These are phyloP conservation scores for Apotomis betuletana DNA, from an alignment of 2,888 invertebrate species.

Conservation along the genomic window DNA sequence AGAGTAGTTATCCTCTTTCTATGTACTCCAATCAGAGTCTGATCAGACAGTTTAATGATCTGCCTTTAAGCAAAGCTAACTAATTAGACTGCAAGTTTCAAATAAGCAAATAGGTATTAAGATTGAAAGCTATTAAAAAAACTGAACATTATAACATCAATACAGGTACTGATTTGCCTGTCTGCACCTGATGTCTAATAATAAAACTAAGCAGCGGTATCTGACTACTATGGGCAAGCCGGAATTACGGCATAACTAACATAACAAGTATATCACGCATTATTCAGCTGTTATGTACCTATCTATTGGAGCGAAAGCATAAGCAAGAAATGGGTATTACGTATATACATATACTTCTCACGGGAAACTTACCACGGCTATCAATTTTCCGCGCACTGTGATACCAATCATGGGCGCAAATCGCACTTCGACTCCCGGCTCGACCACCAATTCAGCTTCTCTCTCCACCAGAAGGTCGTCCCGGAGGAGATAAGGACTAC, in stretches of 20 bases:
- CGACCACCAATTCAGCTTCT: slow-evolving; percentile 91
- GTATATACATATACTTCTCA: slow-evolving; percentile 5
- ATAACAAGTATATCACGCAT: background rate
- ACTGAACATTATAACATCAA: no score
- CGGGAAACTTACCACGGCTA: slow-evolving; percentile 91
- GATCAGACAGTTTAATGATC: slow-evolving; percentile 11
- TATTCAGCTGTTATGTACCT: background rate
- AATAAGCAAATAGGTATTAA: no score
- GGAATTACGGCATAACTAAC: background rate
- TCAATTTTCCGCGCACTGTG: slow-evolving; percentile 94
- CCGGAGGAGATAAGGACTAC: slow-evolving; percentile 90
- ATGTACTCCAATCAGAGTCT: slow-evolving; percentile 31
- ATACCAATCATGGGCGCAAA: slow-evolving; percentile 97
- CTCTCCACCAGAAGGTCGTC: slow-evolving; percentile 91
- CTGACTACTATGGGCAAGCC: background rate
- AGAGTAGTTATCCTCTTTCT: no score
- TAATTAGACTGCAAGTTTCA: slow-evolving; percentile 3
- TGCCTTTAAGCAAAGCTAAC: background rate
- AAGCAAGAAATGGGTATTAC: background rate
- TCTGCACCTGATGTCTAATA: background rate
- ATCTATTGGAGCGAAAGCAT: background rate
- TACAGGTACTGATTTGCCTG: background rate
- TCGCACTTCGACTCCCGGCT: slow-evolving; percentile 94
- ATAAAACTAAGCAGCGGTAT: slow-evolving; percentile 5
- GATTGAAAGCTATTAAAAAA: no score